phyloP scores from a whole-genome alignment of 2,113 vertebrate genomes.

The Pterocles orientalis region DNA sequence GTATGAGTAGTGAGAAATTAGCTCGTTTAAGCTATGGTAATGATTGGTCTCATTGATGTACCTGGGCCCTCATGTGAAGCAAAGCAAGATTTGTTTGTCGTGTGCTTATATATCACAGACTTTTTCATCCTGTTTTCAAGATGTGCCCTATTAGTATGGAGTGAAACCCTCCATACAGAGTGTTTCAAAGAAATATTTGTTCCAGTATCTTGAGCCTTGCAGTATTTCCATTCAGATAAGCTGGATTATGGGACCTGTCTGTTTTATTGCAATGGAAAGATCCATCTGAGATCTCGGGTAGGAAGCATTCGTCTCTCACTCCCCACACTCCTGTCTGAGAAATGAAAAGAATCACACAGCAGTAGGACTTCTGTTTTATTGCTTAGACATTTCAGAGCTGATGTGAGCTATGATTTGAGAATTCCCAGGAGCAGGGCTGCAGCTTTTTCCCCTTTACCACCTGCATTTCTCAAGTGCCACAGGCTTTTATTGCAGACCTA shows the following conservation, averaged over 20 bases:
- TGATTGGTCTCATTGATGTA: background rate
- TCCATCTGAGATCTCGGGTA: background rate
- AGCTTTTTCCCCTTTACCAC: constrained; percentile 24
- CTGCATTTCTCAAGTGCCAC: constrained; percentile 14
- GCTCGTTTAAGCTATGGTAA: background rate
- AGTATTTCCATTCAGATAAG: background rate
- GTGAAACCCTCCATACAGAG: background rate
- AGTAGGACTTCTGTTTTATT: constrained; percentile 16
- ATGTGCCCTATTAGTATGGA: background rate
- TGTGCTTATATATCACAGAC: background rate
- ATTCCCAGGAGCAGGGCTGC: constrained; percentile 42
- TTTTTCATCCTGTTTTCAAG: background rate
- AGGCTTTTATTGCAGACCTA: constrained; percentile 37
- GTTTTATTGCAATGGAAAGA: background rate
- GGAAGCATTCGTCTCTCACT: background rate
- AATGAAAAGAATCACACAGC: background rate
- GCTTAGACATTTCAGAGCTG: constrained; percentile 32
- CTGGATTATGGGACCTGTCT: background rate
- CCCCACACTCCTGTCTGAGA: background rate
- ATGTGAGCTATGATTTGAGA: constrained; percentile 34
- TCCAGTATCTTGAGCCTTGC: background rate
- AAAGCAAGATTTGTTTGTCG: background rate
- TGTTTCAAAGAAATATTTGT: background rate
- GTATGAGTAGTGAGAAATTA: background rate
- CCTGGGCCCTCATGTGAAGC: background rate